Conservation (phyloP, 2,888 invertebrate species). For the Amphipoea oculea region DNA sequence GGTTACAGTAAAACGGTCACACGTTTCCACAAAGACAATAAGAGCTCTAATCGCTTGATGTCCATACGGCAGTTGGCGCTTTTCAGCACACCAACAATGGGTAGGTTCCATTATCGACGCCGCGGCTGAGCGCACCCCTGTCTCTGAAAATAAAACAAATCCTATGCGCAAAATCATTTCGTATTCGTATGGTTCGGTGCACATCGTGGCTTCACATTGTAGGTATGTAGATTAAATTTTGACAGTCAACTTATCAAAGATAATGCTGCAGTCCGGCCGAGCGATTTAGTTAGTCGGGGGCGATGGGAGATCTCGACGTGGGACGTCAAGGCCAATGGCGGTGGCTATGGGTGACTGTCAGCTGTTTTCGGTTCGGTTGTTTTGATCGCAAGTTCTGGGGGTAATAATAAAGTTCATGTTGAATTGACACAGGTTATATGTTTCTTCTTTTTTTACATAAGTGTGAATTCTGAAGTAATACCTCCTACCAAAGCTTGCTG, state of each 20-base stretch:
- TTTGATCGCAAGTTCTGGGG: neutral
- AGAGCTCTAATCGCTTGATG: constrained; percentile 69
- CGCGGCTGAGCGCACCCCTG: constrained; percentile 76
- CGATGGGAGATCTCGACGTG: constrained; percentile 61
- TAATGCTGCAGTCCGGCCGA: constrained; percentile 69
- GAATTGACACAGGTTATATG: neutral
- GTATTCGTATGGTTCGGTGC: constrained; percentile 75
- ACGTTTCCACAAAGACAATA: constrained; percentile 67
- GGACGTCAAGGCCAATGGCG: constrained; percentile 53
- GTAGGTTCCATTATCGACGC: constrained; percentile 76
- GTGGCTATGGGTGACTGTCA: constrained; percentile 36
- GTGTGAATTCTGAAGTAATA: neutral
- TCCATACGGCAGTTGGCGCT: constrained; percentile 69
- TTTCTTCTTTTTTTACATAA: neutral
- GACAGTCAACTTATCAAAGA: constrained; percentile 79
- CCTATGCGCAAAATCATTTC: constrained; percentile 78
- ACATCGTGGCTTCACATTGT: constrained; percentile 72
- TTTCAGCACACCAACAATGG: constrained; percentile 71
- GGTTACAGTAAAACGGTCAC: constrained; percentile 55
- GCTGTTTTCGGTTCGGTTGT: constrained; percentile 32
- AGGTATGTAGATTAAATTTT: constrained; percentile 76
- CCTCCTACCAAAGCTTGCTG: neutral
- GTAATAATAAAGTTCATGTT: neutral
- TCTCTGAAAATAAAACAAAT: constrained; percentile 79
- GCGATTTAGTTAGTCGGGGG: constrained; percentile 54